Evolutionary conservation across 2,113 vertebrate species (phyloP), one percentile per base, ranked within the genome.

Genomic region (Festucalex cinctus): DNA sequence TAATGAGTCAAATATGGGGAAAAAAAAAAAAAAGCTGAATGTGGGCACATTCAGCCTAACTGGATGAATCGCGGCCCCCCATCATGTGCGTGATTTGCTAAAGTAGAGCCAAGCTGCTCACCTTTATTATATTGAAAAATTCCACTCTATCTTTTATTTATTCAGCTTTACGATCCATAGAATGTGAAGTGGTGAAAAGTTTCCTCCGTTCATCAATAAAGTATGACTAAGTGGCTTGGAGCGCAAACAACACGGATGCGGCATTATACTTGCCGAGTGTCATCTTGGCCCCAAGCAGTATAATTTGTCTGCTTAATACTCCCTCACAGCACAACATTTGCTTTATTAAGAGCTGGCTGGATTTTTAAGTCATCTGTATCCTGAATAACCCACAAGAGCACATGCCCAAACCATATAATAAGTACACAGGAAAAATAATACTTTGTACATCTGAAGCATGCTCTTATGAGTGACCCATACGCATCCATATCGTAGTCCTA

Each of bases 131-230:
- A 59, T 36, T 20, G 17, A 35, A 59, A 13, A 37, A 35, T 32
- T 6, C 22, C 53, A 4, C 22, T 54, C 79, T 61, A 58, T 44
- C 28, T 68, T 79, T 76, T 80, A 56, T 62, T 76, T 54, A 74
- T 73, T 69, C 54, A 28, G 68, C 39, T 41, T 41, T 13, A 41
- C 39, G 12, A 41, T 41, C 9, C 39, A 41, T 41, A 13, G 39
- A 9, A 9, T 41, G 39, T 24, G 78, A 74, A 78, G 80, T 48
- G 9, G 61, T 65, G 61, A 53, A 71, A 68, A 65, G 32, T 75
- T 73, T 46, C 68, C 65, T 63, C 26, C 44, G 76, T 77, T 78
- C 73, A 85, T 76, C 72, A 84, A 85, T 86, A 85, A 85, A 64
- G 64, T 63, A 83, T 78, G 63, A 43, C 67, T 71, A 79, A 87